These are phyloP conservation scores for Caenorhabditis remanei DNA, from an alignment of 1,140 invertebrate species.

Conservation along the genomic window DNA sequence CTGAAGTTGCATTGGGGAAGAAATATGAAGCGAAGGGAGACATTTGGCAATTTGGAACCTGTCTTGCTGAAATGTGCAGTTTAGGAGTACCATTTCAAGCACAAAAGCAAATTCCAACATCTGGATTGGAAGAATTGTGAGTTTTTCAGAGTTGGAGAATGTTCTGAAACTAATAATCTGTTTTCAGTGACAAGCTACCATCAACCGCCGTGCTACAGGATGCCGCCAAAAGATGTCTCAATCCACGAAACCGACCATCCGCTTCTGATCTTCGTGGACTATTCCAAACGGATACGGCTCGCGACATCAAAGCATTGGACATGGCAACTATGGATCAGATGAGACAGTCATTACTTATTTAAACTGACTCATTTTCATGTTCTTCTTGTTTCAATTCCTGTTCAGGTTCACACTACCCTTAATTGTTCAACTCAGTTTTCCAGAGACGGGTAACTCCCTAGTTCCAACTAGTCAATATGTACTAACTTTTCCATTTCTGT, in stretches of 20 bases:
- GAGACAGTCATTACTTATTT: slow-evolving; percentile 38
- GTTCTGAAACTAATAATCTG: not conserved
- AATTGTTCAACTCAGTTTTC: not conserved
- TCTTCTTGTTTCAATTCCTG: not conserved
- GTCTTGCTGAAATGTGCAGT: slow-evolving; percentile 38
- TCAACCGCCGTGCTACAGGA: slow-evolving; percentile 7
- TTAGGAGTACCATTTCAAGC: slow-evolving; percentile 34
- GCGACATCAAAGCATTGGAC: slow-evolving; percentile 36
- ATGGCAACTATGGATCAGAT: slow-evolving; percentile 48
- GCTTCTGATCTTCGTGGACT: slow-evolving; percentile 20
- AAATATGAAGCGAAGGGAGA: slow-evolving; percentile 49
- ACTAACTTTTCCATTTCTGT: not conserved
- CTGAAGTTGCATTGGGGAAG: slow-evolving; percentile 24
- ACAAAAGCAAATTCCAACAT: slow-evolving; percentile 31
- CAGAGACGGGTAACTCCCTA: not conserved
- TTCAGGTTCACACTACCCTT: not conserved
- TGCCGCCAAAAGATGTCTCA: slow-evolving; percentile 11
- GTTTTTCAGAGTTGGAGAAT: not conserved
- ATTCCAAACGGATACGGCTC: slow-evolving; percentile 36
- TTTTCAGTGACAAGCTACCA: slow-evolving; percentile 34
- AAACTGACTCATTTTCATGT: not conserved
- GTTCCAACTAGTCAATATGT: not conserved
- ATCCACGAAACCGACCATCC: slow-evolving; percentile 3
- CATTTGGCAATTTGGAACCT: slow-evolving; percentile 46
- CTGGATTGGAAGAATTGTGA: slow-evolving; percentile 35